Evolutionary conservation across 2,888 invertebrate species (phyloP), one percentile per base, ranked within the genome.

Genomic region (Lasioglossum calceatum): DNA sequence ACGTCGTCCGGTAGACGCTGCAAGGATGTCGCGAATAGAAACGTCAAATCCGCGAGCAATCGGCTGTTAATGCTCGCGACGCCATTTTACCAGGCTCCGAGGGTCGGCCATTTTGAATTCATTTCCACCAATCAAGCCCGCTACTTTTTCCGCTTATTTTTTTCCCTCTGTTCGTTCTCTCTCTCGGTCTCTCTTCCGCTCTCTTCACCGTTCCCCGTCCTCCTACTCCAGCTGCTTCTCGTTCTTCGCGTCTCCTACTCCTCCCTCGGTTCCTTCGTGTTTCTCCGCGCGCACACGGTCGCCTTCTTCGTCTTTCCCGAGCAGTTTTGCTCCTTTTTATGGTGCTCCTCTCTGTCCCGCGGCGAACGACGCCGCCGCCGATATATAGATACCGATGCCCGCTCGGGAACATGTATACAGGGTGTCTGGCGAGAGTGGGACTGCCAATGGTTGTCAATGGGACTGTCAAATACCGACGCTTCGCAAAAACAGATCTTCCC

Each of bases 61-160:
- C 71, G 91, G 89, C 87, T 90, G 92, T 93, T 91, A 93, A 91
- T 84, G 54, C 85, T 89, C 87, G 85, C 88, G 92, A 89, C 94
- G 95, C 94, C 94, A 95, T 95, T 95, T 94, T 93, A 93, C 90
- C 92, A 91, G 85, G 86, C 84, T 86, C 84, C 81, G 84, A 79
- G 77, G 77, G 72, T 86, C 94, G 90, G 95, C 95, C 95, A 95
- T 95, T 94, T 95, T 95, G 95, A 95, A 95, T 95, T 93, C 93
- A 94, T 94, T 94, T 93, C 92, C 92, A 92, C 94, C 95, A 94
- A 94, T 94, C 93, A 91, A 93, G 92, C 87, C 88, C 86, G 92
- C 91, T 92, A 93, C 92, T 92, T 93, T 92, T 93, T 89, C 89
- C 89, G 90, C 91, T 89, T 90, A 89, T 91, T 92, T 89, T 89